These are phyloP conservation scores for Drosophila watanabei DNA, from an alignment of 1,140 invertebrate genomes.

Conservation along the genomic window DNA sequence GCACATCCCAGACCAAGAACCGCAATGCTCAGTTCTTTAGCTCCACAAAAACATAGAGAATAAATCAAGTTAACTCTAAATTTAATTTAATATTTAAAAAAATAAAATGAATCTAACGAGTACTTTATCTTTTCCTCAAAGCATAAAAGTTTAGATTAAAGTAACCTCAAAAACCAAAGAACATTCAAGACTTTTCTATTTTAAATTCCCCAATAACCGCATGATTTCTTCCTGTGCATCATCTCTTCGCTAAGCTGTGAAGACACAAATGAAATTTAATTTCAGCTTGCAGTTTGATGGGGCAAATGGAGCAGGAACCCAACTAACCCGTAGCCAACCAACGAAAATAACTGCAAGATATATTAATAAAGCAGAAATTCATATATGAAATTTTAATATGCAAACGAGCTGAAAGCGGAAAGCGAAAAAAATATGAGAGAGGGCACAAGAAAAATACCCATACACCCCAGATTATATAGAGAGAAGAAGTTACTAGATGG, in stretches of 20 bases:
- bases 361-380: constrained; percentile 81
- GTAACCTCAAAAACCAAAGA: background rate
- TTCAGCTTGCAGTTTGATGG: constrained; percentile 77
- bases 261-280: constrained; percentile 77
- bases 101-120: background rate
- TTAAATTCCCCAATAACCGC: too few species aligned
- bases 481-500: constrained; percentile 18
- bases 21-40: constrained; percentile 14
- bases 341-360: constrained; percentile 80
- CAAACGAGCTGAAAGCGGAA: constrained; percentile 72
- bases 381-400: constrained; percentile 84
- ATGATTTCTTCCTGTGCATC: constrained; percentile 7
- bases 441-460: constrained; percentile 50
- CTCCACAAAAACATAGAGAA: background rate
- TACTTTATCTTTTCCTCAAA: too few species aligned
- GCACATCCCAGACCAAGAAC: constrained; percentile 16
- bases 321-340: constrained; percentile 63
- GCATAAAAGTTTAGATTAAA: background rate
- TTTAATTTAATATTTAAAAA: background rate
- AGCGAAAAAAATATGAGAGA: constrained; percentile 50
- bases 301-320: constrained; percentile 76
- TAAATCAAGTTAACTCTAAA: background rate
- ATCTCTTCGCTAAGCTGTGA: constrained; percentile 29
- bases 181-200: too few species aligned
- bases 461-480: constrained; percentile 2